phyloP scores from a whole-genome alignment of 2,888 invertebrate species.

The Furcula furcula region DNA sequence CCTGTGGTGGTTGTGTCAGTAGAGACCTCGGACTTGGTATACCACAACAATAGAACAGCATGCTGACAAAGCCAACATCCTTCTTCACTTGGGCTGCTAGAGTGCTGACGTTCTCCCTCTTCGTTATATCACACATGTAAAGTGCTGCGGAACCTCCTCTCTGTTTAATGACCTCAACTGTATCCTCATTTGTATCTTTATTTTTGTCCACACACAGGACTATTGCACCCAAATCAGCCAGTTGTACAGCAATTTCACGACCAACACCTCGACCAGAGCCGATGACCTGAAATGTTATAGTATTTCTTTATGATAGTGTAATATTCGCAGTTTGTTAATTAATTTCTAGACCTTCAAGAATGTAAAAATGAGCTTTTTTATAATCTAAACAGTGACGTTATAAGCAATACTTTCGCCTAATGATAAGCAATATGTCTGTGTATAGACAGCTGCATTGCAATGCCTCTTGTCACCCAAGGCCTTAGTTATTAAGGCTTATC shows the following conservation, averaged over 20 bases:
- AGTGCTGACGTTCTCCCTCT: constrained; percentile 69
- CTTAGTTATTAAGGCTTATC: no score
- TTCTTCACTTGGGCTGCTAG: constrained; percentile 68
- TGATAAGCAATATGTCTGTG: no score
- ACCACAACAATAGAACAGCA: constrained; percentile 84
- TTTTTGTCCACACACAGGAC: constrained; percentile 86
- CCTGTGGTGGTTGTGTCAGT: constrained; percentile 69
- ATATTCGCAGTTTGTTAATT: no score
- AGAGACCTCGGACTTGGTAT: constrained; percentile 83
- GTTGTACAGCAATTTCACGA: constrained; percentile 82
- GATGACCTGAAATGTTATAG: constrained; percentile 83
- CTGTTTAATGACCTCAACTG: constrained; percentile 68
- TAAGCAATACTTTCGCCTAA: no score
- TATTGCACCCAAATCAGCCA: constrained; percentile 79
- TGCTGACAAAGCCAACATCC: constrained; percentile 81
- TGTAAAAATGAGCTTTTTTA: no score
- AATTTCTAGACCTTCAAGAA: no score
- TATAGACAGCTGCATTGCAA: no score
- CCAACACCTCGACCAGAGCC: constrained; percentile 88
- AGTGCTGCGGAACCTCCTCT: constrained; percentile 69
- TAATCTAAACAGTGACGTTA: no score
- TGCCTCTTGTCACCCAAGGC: no score
- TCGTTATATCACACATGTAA: constrained; percentile 82
- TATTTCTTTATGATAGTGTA: no score
- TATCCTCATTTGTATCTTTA: constrained; percentile 68